Evolutionary conservation across 2,888 invertebrate species (phyloP), one percentile per base, ranked within the genome.

Genomic region (Drosophila greeni): DNA sequence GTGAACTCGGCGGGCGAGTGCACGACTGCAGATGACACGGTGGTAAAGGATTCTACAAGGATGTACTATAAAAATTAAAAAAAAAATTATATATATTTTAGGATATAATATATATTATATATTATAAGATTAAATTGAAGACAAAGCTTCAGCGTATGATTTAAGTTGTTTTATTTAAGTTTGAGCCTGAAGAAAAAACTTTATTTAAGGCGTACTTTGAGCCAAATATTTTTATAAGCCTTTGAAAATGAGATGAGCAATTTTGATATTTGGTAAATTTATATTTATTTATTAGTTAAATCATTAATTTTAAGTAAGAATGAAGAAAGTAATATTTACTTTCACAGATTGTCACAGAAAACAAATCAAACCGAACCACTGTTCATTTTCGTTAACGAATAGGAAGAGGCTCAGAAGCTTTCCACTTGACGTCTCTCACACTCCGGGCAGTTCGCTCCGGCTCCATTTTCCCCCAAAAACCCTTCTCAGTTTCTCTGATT

Each of bases 331-430:
- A 37, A 18, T 8, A 11, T 8, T 12, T 4, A 11, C 7, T 12
- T 24, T 33, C 0, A 7, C 2, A 23, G 5, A 0, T 9, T 6
- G 7, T 1, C 14, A 5, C n/a, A 5, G 1, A 1, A 20, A 12
- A 20, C 6, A 36, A 31, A 39, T 33, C 1, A 2, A n/a, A 5
- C 2, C 2, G 11, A 5, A 12, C 49, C 29, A 51, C 51, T 34
- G 42, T 65, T 49, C 36, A 65, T 65, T 65, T 62, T n/a, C 34
- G 34, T 37, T 65, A 65, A 65, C 62, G 42, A 31, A 49, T 42
- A 36, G 42, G 12, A 61, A 23, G 64, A 23, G 47, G 48, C 66
- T 53, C 36, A 24, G 36, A 24, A 66, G 56, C 67, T 56, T 61
- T 62, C 61, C 61, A 51, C 51, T 62, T 31, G 37, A 37, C 40